A percentile compares a stretch with the other conserved stretches of the same genome.
phyloP scores from a whole-genome alignment of 1,140 invertebrate species.

The Dendroctonus ponderosae region DNA sequence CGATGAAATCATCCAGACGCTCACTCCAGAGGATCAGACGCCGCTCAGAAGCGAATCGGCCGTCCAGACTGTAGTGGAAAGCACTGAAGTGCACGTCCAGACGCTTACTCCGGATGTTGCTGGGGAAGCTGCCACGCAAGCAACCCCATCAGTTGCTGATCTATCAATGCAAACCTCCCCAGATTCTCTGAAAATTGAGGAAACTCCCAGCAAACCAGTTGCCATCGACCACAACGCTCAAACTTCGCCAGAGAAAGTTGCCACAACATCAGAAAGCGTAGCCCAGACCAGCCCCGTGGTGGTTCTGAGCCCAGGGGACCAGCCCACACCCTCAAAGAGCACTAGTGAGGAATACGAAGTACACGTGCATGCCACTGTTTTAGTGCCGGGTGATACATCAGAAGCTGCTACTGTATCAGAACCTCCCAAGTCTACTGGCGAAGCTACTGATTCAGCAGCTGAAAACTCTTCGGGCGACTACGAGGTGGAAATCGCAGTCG shows the following conservation, averaged over 20 bases:
- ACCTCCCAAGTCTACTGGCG: neutral
- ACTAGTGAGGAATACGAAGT: slow-evolving; percentile 63
- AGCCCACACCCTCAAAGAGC: slow-evolving; percentile 33
- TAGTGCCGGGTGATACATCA: slow-evolving; percentile 55
- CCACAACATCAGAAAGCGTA: slow-evolving; percentile 47
- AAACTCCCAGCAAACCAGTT: neutral
- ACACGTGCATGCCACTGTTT: slow-evolving; percentile 61
- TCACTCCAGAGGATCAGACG: slow-evolving; percentile 50
- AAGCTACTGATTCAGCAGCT: slow-evolving; percentile 13
- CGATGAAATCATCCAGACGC: slow-evolving; percentile 52
- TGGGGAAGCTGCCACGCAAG: slow-evolving; percentile 47
- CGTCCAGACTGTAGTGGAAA: slow-evolving; percentile 46
- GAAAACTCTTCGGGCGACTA: slow-evolving; percentile 38
- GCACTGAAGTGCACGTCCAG: slow-evolving; percentile 47
- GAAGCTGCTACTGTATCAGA: slow-evolving; percentile 29
- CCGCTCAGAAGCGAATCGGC: slow-evolving; percentile 52
- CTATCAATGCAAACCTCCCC: slow-evolving; percentile 57
- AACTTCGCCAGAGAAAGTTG: slow-evolving; percentile 43
- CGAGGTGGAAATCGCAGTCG: slow-evolving; percentile 41
- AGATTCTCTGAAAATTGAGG: slow-evolving; percentile 28
- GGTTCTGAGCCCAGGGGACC: slow-evolving; percentile 38
- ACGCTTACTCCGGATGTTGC: slow-evolving; percentile 37
- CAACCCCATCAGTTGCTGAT: slow-evolving; percentile 39
- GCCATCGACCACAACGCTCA: slow-evolving; percentile 46
- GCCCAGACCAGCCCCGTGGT: slow-evolving; percentile 53